Evolutionary conservation across 2,888 invertebrate genomes (phyloP).

Genomic region (Prosapia bicincta): DNA sequence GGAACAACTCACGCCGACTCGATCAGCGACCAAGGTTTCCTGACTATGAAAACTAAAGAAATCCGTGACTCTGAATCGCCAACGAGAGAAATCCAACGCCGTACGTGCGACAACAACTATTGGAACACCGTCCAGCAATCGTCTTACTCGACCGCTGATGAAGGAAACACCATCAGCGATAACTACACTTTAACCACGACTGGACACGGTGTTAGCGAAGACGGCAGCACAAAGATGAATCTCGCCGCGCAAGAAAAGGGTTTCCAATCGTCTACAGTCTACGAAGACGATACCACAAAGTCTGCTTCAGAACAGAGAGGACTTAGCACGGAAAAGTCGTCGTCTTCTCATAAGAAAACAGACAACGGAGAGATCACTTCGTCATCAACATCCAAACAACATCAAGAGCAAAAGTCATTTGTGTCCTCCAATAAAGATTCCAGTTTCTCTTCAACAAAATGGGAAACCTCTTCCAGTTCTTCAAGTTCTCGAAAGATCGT

Average conservation of each 20-base stretch:
- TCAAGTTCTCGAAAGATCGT: constrained; percentile 28
- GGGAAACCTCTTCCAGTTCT: constrained; percentile 30
- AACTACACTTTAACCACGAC: constrained; percentile 25
- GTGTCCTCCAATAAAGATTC: constrained; percentile 19
- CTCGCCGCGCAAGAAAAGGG: constrained; percentile 28
- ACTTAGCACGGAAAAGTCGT: constrained; percentile 23
- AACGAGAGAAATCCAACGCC: constrained; percentile 53
- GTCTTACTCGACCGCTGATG: constrained; percentile 28
- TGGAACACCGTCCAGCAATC: constrained; percentile 36
- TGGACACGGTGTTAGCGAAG: constrained; percentile 26
- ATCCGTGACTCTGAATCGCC: constrained; percentile 75
- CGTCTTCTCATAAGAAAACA: constrained; percentile 32
- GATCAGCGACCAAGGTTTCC: constrained; percentile 71
- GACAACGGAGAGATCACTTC: constrained; percentile 29
- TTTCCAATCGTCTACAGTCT: constrained; percentile 20
- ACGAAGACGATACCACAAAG: constrained; percentile 32
- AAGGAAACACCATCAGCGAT: constrained; percentile 23
- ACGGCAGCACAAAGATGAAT: constrained; percentile 29
- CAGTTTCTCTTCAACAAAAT: constrained; percentile 27
- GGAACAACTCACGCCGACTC: constrained; percentile 59
- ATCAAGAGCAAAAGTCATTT: constrained; percentile 28
- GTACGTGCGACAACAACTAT: constrained; percentile 30
- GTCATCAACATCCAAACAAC: constrained; percentile 29
- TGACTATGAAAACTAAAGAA: constrained; percentile 74
- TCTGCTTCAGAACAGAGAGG: constrained; percentile 26